Evolutionary conservation across 2,888 invertebrate species (phyloP).

Genomic region (Drosophila neoperkinsi): DNA sequence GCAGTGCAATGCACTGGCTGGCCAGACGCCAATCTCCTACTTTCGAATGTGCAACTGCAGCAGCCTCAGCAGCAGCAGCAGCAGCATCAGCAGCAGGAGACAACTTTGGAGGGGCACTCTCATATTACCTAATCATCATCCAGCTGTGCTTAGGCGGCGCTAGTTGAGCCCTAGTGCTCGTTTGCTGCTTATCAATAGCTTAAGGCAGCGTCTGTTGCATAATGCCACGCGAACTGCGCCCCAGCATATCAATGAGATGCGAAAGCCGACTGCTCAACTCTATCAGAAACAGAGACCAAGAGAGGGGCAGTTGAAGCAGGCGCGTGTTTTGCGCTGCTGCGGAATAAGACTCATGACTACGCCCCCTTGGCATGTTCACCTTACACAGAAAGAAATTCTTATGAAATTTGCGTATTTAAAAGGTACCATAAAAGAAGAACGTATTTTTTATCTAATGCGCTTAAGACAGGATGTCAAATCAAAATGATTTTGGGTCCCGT

Average conservation of each 20-base stretch:
- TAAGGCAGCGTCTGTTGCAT: constrained; percentile 38
- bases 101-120: constrained; percentile 7
- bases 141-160: constrained; percentile 3
- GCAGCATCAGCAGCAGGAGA: neutral
- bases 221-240: constrained; percentile 44
- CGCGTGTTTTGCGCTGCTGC: constrained; percentile 23
- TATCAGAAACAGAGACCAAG: neutral
- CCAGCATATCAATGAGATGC: constrained; percentile 74
- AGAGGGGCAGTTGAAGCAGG: neutral
- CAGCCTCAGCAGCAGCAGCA: neutral
- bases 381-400: neutral
- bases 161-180: constrained; percentile 1
- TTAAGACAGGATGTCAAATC: too few species aligned
- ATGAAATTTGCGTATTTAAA: neutral
- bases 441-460: neutral
- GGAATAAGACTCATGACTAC: constrained; percentile 21
- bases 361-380: constrained; percentile 17
- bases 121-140: constrained; percentile 37
- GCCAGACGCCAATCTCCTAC: constrained; percentile 40
- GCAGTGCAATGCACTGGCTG: constrained; percentile 69
- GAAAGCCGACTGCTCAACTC: constrained; percentile 9
- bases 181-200: constrained; percentile 37
- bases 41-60: constrained; percentile 33
- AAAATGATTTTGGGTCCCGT: neutral
- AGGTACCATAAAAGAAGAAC: neutral